Evolutionary conservation across 2,113 vertebrate species (phyloP).

Genomic region (Alces alces): DNA sequence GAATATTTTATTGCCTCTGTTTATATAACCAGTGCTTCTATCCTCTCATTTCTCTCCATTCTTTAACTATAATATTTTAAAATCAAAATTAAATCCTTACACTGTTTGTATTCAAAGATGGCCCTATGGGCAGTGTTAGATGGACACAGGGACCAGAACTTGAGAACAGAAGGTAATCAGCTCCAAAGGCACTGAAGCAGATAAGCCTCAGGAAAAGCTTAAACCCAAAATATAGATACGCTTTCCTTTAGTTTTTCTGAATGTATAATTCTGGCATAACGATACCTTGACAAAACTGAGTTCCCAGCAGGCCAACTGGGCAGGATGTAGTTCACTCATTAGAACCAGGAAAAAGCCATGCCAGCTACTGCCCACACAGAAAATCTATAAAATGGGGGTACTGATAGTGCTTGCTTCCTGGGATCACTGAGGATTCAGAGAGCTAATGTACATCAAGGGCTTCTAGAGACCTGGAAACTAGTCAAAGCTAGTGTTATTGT

Average conservation of each 20-base stretch:
- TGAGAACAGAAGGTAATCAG: not conserved
- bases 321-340: not conserved
- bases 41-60: not conserved
- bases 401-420: not conserved
- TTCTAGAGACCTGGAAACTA: not conserved
- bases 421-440: not conserved
- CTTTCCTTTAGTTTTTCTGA: not conserved
- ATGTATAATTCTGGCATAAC: not conserved
- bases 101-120: not conserved
- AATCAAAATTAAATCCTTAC: not conserved
- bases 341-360: not conserved
- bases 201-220: not conserved
- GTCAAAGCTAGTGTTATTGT: not conserved
- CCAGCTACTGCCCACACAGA: not conserved
- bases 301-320: not conserved
- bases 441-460: not conserved
- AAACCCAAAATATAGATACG: not conserved
- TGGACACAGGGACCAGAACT: not conserved
- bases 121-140: not conserved
- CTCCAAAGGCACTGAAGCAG: not conserved
- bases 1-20: not conserved
- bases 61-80: not conserved
- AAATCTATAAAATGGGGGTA: not conserved
- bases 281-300: no score
- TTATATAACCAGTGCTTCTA: not conserved